phyloP scores from a whole-genome alignment of 2,797 vertebrate species.

The Alauda arvensis region DNA sequence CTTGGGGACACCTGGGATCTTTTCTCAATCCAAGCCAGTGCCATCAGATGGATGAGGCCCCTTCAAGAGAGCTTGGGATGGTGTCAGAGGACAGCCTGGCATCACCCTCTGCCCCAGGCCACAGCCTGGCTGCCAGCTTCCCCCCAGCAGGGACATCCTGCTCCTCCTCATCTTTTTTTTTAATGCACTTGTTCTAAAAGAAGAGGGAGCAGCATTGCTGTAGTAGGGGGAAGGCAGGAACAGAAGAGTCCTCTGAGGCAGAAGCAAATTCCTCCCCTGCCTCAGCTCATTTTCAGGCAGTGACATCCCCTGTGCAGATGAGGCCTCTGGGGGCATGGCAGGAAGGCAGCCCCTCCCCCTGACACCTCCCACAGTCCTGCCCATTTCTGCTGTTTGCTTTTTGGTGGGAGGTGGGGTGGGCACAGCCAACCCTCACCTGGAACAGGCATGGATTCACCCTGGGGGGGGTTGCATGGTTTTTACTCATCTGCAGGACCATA shows the following conservation, averaged over 20 bases:
- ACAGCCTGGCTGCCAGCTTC: background rate
- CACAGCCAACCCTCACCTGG: background rate
- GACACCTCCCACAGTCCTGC: background rate
- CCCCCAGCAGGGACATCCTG: accelerated
- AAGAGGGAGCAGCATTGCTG: background rate
- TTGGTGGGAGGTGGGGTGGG: background rate
- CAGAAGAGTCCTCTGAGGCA: background rate
- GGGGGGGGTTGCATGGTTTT: accelerated
- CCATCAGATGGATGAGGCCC: background rate
- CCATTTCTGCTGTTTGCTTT: background rate
- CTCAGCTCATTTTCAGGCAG: background rate
- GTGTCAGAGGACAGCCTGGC: background rate
- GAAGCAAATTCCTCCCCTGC: background rate
- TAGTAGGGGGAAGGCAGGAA: background rate
- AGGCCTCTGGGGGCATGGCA: background rate
- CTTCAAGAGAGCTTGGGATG: background rate
- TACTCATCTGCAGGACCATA: accelerated
- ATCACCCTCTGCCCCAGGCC: background rate
- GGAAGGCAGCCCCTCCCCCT: background rate
- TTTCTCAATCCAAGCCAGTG: accelerated
- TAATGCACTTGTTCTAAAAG: background rate
- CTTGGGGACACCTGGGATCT: background rate
- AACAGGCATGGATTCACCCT: accelerated
- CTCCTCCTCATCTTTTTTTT: background rate
- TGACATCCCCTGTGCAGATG: background rate